A percentile compares a stretch with the other conserved stretches of the same genome.
Evolutionary conservation across 2,888 invertebrate species (phyloP).

Genomic region (Polyploca ridens): DNA sequence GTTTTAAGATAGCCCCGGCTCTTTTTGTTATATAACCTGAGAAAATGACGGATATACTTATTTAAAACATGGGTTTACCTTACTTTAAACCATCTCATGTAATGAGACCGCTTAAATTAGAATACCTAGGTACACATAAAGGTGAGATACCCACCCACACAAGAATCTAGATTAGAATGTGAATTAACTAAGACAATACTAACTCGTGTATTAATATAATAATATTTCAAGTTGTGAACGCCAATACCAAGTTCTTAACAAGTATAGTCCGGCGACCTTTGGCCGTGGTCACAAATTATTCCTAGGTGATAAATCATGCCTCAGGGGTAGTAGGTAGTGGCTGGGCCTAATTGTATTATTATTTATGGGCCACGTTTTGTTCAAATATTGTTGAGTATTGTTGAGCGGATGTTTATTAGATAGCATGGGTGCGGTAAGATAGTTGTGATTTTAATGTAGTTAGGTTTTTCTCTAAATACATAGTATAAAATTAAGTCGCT

Average conservation of each 20-base stretch:
- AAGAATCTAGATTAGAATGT: no score
- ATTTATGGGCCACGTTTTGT: conserved; percentile 57
- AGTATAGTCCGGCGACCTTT: conserved; percentile 37
- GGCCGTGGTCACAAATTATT: conserved; percentile 43
- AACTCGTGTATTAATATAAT: neutral
- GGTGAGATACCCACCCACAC: no score
- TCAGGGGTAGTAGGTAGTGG: conserved; percentile 42
- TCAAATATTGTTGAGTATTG: conserved; percentile 34
- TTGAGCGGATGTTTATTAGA: neutral
- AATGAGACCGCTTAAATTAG: no score
- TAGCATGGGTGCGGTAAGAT: neutral
- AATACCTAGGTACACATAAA: no score
- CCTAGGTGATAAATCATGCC: conserved; percentile 54
- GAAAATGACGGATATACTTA: no score
- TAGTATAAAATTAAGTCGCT: no score
- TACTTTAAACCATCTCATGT: no score
- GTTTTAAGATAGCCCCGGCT: no score
- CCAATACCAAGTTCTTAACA: conserved; percentile 7
- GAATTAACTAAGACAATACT: neutral
- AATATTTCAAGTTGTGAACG: neutral
- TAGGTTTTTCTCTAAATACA: no score
- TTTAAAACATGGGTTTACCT: no score
- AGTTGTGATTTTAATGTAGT: no score
- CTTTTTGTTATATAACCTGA: no score
- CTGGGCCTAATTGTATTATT: conserved; percentile 65